Conservation (phyloP, 2,797 vertebrate genomes). For the Tragopan temminckii region DNA sequence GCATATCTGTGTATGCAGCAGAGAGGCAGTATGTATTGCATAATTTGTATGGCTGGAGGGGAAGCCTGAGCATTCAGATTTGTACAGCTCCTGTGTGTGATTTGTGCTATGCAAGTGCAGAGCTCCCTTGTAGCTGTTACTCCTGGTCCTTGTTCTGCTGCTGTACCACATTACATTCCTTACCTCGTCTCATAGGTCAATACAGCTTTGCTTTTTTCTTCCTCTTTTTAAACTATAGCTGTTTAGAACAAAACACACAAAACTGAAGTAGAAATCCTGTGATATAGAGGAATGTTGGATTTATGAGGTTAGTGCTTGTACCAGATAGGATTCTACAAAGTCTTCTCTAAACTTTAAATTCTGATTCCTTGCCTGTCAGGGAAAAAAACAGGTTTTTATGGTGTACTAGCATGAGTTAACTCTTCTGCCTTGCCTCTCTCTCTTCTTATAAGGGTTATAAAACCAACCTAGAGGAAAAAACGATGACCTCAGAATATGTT, state of each 20-base stretch:
- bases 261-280: not conserved
- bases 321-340: not conserved
- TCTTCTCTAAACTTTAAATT: not conserved
- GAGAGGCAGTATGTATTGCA: not conserved
- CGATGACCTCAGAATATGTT: slow-evolving; percentile 11
- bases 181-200: not conserved
- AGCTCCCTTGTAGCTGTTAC: not conserved
- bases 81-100: not conserved
- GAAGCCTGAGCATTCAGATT: not conserved
- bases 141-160: not conserved
- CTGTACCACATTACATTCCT: not conserved
- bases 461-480: not conserved
- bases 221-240: not conserved
- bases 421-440: not conserved
- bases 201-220: not conserved
- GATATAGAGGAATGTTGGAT: not conserved
- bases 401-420: not conserved
- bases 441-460: not conserved
- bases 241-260: not conserved
- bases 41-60: slow-evolving; percentile 37
- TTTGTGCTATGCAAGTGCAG: not conserved
- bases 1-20: slow-evolving; percentile 26
- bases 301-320: not conserved
- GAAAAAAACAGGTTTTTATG: not conserved
- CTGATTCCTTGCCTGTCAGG: not conserved